Percentiles rank a stretch among this genome's conserved stretches.
Conservation (phyloP, 2,113 vertebrate genomes). For the Megaceryle maxima region DNA sequence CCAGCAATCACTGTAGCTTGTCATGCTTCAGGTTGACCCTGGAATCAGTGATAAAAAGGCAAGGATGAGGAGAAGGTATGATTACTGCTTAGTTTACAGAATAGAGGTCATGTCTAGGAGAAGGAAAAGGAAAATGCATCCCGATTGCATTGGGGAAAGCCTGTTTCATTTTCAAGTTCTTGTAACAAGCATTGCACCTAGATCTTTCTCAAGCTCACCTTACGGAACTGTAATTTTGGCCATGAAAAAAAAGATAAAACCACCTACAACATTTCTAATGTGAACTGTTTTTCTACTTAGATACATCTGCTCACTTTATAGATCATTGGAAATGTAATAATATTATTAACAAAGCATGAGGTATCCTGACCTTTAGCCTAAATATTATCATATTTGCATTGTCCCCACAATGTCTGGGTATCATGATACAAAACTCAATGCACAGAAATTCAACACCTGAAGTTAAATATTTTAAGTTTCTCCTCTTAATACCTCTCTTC, state of each 20-base stretch:
- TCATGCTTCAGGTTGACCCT: not conserved
- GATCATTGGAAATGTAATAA: not conserved
- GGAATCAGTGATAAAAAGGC: not conserved
- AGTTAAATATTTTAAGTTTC: not conserved
- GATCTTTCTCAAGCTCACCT: not conserved
- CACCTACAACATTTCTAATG: conserved; percentile 1
- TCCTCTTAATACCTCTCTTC: not conserved
- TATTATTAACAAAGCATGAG: not conserved
- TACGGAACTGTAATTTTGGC: not conserved
- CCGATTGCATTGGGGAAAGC: not conserved
- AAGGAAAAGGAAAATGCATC: not conserved
- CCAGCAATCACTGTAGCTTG: not conserved
- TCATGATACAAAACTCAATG: not conserved
- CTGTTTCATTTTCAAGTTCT: not conserved
- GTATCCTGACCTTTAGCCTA: not conserved
- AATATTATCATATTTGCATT: not conserved
- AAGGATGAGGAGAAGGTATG: not conserved
- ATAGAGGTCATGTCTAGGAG: not conserved
- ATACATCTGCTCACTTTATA: not conserved
- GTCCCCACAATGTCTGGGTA: not conserved
- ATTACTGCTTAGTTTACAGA: not conserved
- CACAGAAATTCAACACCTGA: not conserved
- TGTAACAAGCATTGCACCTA: not conserved
- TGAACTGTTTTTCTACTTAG: not conserved
- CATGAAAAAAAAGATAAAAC: conserved; percentile 7